These are phyloP conservation scores for Crenuchus spilurus DNA, from an alignment of 2,797 vertebrate genomes.

Conservation along the genomic window DNA sequence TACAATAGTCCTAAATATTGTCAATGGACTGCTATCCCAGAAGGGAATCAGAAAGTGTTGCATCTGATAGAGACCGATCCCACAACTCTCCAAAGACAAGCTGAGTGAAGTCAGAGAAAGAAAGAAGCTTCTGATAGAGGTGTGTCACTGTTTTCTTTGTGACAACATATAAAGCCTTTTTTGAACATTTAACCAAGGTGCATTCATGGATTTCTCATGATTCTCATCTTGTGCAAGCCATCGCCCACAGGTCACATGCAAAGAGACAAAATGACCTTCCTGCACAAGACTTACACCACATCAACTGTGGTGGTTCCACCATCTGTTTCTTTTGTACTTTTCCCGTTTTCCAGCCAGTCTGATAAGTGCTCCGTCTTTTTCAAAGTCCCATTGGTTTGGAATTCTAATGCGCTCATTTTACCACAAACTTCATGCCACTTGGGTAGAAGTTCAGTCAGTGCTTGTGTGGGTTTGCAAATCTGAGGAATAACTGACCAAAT, in stretches of 20 bases:
- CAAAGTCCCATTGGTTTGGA: slow-evolving; percentile 2
- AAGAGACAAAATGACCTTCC: slow-evolving; percentile 20
- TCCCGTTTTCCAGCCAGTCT: slow-evolving; percentile 23
- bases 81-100: slow-evolving; percentile 7
- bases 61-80: not conserved
- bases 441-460: not conserved
- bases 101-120: slow-evolving; percentile 22
- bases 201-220: slow-evolving; percentile 54
- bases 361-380: slow-evolving; percentile 35
- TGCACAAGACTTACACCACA: slow-evolving; percentile 34
- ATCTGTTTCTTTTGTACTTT: slow-evolving; percentile 31
- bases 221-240: slow-evolving; percentile 10
- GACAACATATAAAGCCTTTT: slow-evolving; percentile 46
- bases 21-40: not conserved
- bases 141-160: slow-evolving; percentile 25
- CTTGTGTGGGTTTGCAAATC: not conserved
- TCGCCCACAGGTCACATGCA: slow-evolving; percentile 28
- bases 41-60: not conserved
- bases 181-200: slow-evolving; percentile 23
- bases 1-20: no score
- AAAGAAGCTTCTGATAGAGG: not conserved
- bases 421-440: slow-evolving; percentile 33
- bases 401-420: slow-evolving; percentile 13
- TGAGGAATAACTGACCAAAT: no score
- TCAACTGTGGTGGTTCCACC: slow-evolving; percentile 24